phyloP scores from a whole-genome alignment of 1,140 invertebrate genomes.

The Meloidogyne chitwoodi region DNA sequence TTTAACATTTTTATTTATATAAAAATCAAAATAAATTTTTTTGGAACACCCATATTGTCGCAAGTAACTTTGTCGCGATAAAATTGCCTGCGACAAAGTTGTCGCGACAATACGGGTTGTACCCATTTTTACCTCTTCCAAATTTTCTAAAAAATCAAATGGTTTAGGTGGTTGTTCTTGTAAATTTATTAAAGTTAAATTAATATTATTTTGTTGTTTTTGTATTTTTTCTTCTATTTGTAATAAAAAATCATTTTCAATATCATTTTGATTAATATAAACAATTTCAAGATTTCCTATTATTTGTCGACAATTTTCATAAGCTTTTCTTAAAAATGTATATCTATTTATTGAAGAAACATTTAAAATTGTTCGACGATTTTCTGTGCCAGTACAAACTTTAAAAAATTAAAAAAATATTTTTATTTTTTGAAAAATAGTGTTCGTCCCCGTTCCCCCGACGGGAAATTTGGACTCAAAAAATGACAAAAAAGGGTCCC shows the following conservation, averaged over 20 bases:
- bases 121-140: slow-evolving; percentile 33
- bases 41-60: too few species aligned
- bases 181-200: neutral
- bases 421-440: neutral
- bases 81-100: too few species aligned
- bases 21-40: too few species aligned
- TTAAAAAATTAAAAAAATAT: too few species aligned
- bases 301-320: neutral
- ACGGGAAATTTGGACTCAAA: too few species aligned
- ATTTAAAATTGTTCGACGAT: neutral
- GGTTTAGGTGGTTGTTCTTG: slow-evolving; percentile 11
- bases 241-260: neutral
- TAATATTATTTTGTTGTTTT: neutral
- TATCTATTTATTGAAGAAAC: neutral
- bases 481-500: too few species aligned
- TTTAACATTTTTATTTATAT: too few species aligned
- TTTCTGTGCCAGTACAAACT: neutral
- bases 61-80: too few species aligned
- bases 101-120: too few species aligned
- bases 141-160: slow-evolving; percentile 31
- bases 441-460: too few species aligned
- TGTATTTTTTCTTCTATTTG: neutral
- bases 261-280: neutral
- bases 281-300: neutral
- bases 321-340: neutral